Evolutionary conservation across 2,797 vertebrate species (phyloP), one percentile per base, ranked within the genome.

Genomic region (Brachyrhaphis roseni): DNA sequence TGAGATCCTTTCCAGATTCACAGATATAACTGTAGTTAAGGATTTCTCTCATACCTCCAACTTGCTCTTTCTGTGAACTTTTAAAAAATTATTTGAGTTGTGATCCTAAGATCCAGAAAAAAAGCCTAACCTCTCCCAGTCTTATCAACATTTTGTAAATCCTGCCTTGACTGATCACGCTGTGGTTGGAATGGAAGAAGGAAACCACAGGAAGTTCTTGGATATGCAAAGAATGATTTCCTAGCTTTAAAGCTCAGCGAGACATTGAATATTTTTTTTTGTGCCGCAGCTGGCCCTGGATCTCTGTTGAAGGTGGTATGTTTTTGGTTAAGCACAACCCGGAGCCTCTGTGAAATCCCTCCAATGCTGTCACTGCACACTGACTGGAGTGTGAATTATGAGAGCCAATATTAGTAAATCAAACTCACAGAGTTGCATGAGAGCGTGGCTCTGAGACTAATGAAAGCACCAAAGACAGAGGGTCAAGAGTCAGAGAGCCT

Each of bases 61-160:
- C 36, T 70, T n/a, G 2, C 36, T 59, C 46, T 62, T 16, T 59
- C n/a, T 31, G 75, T 41, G 51, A 49, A 77, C 39, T 81, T 88
- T 75, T 64, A 82, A 81, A 82, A 80, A 79, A 82, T 36, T 80
- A 84, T 82, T 80, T 78, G 70, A 72, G 71, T 78, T 77, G 59
- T 11, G 36, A 45, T 73, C 71, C 1, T 66, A 1, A 45, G 8
- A 79, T 62, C 6, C 79, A 41, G 34, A 31, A 34, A 75, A 10
- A 23, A 51, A 26, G 4, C 34, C 76, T 28, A 75, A 62, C 73
- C 49, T 34, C 49, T 78, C 6, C 46, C 49, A 23, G 46, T 72
- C 77, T 89, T 87, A 89, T 90, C 87, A 77, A 83, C 74, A 1
- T 79, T 86, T 87, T 76, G 79, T 75, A 77, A 75, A 78, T 75